Evolutionary conservation across 2,797 vertebrate species (phyloP).

Genomic region (Glyptemys insculpta): DNA sequence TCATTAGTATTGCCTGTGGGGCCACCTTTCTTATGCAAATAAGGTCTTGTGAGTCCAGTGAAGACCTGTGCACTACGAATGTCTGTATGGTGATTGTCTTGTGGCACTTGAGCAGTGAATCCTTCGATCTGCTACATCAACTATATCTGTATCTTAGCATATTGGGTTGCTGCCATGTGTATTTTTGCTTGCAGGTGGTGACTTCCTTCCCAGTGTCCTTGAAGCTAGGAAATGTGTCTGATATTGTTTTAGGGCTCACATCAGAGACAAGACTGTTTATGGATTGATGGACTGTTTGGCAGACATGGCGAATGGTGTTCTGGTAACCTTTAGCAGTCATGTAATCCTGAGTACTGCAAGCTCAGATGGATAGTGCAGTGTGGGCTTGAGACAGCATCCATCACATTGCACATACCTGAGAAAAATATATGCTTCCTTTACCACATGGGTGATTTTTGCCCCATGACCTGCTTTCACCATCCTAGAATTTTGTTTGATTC

Average conservation of each 20-base stretch:
- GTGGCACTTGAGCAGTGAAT: neutral
- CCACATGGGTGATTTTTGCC: neutral
- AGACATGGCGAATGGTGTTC: neutral
- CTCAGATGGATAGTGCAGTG: neutral
- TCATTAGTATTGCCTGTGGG: neutral
- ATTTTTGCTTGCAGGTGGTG: neutral
- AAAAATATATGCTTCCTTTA: slow-evolving; percentile 6
- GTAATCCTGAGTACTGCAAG: neutral
- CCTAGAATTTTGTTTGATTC: neutral
- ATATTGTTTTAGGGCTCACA: fast-evolving
- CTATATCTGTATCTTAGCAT: neutral
- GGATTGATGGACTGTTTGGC: neutral
- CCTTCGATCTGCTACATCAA: neutral
- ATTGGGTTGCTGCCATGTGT: neutral
- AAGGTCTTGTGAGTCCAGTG: neutral
- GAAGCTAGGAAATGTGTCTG: neutral
- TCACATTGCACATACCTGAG: neutral
- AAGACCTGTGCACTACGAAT: neutral
- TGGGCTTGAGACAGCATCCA: neutral
- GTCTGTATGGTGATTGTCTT: neutral
- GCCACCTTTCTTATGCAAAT: neutral
- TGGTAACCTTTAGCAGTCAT: neutral
- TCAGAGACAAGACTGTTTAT: neutral
- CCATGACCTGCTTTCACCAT: neutral
- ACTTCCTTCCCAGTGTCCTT: neutral